Conservation (phyloP, 2,888 invertebrate genomes). For the Molanna angustata region DNA sequence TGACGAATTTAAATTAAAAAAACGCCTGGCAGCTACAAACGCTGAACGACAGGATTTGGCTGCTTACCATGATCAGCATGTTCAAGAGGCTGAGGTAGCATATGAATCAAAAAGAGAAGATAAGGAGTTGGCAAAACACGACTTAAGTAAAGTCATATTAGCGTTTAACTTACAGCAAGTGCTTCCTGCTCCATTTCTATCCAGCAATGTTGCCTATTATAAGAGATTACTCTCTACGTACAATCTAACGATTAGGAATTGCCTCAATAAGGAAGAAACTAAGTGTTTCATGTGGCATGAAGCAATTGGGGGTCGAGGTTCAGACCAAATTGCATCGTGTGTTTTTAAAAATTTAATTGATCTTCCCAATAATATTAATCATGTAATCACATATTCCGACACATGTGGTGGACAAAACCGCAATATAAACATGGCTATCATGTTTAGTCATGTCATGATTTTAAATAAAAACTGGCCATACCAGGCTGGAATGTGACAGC, state of each 20-base stretch:
- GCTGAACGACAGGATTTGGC: background rate
- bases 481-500: background rate
- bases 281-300: constrained; percentile 1
- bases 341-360: background rate
- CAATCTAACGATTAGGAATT: constrained; percentile 1
- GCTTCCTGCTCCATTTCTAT: background rate
- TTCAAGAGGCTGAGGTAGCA: constrained; percentile 1
- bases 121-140: constrained; percentile 2
- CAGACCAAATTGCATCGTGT: background rate
- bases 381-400: constrained; percentile 4
- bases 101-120: background rate
- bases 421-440: background rate
- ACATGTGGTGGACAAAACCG: too few relatives aligned
- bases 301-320: background rate
- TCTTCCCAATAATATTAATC: background rate
- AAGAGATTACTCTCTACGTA: background rate
- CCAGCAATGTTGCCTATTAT: background rate
- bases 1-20: constrained; percentile 2
- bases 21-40: background rate
- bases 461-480: background rate
- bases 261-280: background rate
- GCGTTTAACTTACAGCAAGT: background rate
- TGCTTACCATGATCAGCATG: background rate
- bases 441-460: background rate
- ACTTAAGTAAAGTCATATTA: too few relatives aligned